phyloP scores from a whole-genome alignment of 2,888 invertebrate genomes.

The Drosophila barbarae region DNA sequence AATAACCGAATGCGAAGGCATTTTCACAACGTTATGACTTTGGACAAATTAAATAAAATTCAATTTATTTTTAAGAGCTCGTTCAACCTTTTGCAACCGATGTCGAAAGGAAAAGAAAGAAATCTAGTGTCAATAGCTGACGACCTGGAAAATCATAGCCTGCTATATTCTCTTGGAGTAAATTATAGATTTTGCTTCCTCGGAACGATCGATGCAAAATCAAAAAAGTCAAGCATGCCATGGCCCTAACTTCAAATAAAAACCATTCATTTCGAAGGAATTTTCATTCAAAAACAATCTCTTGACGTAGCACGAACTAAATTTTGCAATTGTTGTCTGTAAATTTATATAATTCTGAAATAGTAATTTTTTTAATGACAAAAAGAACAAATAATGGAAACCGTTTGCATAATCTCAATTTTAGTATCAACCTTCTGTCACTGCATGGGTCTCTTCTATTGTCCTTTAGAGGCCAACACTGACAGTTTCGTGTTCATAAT shows the following conservation, averaged over 20 bases:
- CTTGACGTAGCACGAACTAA: neutral
- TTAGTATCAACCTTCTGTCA: slow-evolving; percentile 9
- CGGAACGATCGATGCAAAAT: neutral
- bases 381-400: slow-evolving; percentile 11
- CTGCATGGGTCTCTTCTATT: slow-evolving; percentile 4
- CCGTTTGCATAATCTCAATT: neutral
- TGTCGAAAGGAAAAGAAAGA: neutral
- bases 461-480: neutral
- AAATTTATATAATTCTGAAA: no score
- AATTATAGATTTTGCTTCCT: neutral
- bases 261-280: neutral
- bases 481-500: slow-evolving; percentile 15
- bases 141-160: neutral
- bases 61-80: neutral
- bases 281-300: neutral
- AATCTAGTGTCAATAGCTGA: neutral
- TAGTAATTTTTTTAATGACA: neutral
- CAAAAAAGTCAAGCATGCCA: neutral
- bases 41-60: neutral
- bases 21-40: neutral
- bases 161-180: neutral
- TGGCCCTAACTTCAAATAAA: neutral
- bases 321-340: neutral
- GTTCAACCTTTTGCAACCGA: neutral
- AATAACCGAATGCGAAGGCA: neutral